Evolutionary conservation across 1,140 invertebrate species (phyloP), one percentile per base, ranked within the genome.

Genomic region (Conus ventricosus): DNA sequence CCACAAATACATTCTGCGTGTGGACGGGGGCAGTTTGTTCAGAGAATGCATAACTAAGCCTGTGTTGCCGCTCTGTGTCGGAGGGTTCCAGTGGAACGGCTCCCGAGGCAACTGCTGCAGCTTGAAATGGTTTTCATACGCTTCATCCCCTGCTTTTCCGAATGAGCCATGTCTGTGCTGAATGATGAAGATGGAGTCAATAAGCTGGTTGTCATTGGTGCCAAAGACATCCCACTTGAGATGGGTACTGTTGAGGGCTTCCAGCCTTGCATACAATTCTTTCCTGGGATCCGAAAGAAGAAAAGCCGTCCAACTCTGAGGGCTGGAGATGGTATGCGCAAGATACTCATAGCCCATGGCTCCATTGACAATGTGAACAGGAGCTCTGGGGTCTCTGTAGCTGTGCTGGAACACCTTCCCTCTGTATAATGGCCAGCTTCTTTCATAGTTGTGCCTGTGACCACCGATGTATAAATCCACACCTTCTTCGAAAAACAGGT

Each of bases 401-500:
- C 92, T 90, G 11, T 90, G 91, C 39, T 91, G 90, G 5, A 92
- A 82, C 27, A 97, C 97, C 89, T 96, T 96, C 89, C 97, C 96
- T 94, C 99, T 97, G 95, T 98, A 99, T 75, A 99, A 96, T 0
- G 99, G 98, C 97, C 97, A 99, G 87, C 99, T 95, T 71, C 99
- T 96, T 96, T 99, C 98, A 94, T 99, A 99, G 51, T 97, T 97
- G 95, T 99, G 98, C 94, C 99, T 98, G 95, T 99, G 99, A 0
- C 98, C 98, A 98, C 98, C 99, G n/a, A 99, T 96, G 94, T 97
- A 97, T 83, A 99, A 94, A 96, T 99, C 99, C 25, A 99, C 99
- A 82, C 98, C 98, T 94, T 98, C 97, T 84, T 98, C 96, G 91
- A 97, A 97, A 93, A 99, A 97, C 6, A 99, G 93, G 67, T 98